phyloP scores from a whole-genome alignment of 2,797 vertebrate species.

The Pseudopleuronectes americanus region DNA sequence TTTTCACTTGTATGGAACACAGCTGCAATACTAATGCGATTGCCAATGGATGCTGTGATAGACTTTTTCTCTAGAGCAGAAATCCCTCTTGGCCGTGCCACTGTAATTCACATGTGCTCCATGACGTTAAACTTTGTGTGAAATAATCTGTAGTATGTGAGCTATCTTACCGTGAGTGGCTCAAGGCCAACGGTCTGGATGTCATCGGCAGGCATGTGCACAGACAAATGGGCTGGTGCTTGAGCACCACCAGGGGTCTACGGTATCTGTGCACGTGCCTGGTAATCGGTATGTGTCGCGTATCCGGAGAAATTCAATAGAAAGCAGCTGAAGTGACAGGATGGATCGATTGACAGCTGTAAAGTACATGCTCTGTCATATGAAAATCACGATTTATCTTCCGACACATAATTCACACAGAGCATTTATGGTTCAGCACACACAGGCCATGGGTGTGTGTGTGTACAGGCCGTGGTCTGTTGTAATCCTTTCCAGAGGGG shows the following conservation, averaged over 20 bases:
- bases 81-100: conserved; percentile 7
- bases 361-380: not conserved
- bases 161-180: conserved; percentile 12
- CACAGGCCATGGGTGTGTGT: not conserved
- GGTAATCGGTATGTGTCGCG: not conserved
- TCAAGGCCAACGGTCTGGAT: conserved; percentile 18
- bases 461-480: not conserved
- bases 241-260: too few relatives aligned
- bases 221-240: too few relatives aligned
- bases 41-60: conserved; percentile 17
- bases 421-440: conserved; percentile 1
- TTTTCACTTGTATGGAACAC: conserved; percentile 25
- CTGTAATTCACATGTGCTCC: conserved; percentile 39
- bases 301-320: not conserved
- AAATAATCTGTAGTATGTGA: conserved; percentile 32
- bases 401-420: not conserved
- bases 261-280: too few relatives aligned
- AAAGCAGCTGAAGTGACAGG: not conserved
- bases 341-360: not conserved
- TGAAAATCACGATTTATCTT: not conserved
- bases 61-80: conserved; percentile 11
- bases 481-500: conserved; percentile 25
- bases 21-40: conserved; percentile 22
- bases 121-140: conserved; percentile 39
- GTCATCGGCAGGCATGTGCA: too few relatives aligned